Percentiles rank a stretch among this genome's conserved stretches.
Evolutionary conservation across 2,888 invertebrate species (phyloP).

Genomic region (Pachydiplax longipennis): DNA sequence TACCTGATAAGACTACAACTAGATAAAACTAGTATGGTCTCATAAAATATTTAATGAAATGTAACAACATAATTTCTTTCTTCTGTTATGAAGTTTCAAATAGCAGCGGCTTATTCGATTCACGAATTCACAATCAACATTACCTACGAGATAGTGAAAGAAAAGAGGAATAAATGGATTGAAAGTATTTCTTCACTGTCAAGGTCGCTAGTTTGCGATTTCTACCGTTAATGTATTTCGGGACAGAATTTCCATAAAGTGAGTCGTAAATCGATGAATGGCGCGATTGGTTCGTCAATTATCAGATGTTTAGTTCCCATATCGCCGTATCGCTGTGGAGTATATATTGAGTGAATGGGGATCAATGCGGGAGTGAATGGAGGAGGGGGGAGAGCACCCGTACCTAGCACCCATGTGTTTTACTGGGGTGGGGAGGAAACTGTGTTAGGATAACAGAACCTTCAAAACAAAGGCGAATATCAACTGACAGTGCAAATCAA

Average conservation of each 20-base stretch:
- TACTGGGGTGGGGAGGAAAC: not conserved
- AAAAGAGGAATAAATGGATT: not conserved
- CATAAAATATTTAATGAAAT: too few relatives aligned
- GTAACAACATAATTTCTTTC: too few relatives aligned
- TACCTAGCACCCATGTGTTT: constrained; percentile 10
- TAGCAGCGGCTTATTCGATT: too few relatives aligned
- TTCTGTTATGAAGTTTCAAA: too few relatives aligned
- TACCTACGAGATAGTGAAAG: not conserved
- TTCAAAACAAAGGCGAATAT: not conserved
- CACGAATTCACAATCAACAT: too few relatives aligned
- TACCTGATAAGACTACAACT: too few relatives aligned
- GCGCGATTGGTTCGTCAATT: not conserved
- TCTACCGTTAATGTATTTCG: not conserved
- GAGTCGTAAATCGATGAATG: not conserved
- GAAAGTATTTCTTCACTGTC: not conserved
- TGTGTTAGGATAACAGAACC: not conserved
- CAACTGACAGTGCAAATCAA: not conserved
- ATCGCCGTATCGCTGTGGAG: not conserved
- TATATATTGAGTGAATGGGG: not conserved
- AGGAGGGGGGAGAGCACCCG: not conserved
- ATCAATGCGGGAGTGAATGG: not conserved
- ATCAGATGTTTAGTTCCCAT: too few relatives aligned
- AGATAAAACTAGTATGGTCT: too few relatives aligned
- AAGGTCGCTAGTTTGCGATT: not conserved
- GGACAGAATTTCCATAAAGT: not conserved